Base-by-base conservation (phyloP, 2,888 invertebrate genomes). In the Heliconius ismenius region DNA sequence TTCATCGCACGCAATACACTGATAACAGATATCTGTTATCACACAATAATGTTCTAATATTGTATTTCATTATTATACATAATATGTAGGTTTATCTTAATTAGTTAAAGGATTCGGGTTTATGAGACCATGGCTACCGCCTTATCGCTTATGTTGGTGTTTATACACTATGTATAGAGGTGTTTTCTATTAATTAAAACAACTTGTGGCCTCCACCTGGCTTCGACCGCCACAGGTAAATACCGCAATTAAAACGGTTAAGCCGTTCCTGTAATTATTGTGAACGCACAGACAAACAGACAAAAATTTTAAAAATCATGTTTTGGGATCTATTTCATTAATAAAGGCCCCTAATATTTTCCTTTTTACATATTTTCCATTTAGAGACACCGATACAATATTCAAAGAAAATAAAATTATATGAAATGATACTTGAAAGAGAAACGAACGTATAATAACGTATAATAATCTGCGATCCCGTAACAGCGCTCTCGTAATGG, bases 401-500 rank as follows among this genome's bases (percentile, higher is more conserved):
- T 70, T 58, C n/a, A 70, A 70, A 70, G 70, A 32, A n/a, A 70
- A 62, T 62, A 73, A 73, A 26, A 60, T 43, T 62, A 13, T 67
- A 67, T 67, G 67, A 67, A 67, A 73, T 26, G 15, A 62, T 62
- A 62, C 36, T 62, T 39, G 36, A 60, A 73, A 73, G 24, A 21
- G 62, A 73, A 73, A 73, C 73, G 39, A 39, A 73, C 62, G 73
- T 73, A 73, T 39, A 73, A 62, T 73, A 73, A 21, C 28, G 18
- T 7, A 21, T 62, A 62, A 79, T 78, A 79, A 77, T 77, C 79
- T 77, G 65, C 76, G 67, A 77, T 77, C 62, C 74, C 78, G 76
- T 79, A 78, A 82, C 81, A 81, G 77, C 79, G 76, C 76, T 75
- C 62, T 74, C 77, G 76, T 79, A 78, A 82, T 81, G 82, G 77